Conservation (phyloP, 2,888 invertebrate species). For the Tanypteryx hageni region DNA sequence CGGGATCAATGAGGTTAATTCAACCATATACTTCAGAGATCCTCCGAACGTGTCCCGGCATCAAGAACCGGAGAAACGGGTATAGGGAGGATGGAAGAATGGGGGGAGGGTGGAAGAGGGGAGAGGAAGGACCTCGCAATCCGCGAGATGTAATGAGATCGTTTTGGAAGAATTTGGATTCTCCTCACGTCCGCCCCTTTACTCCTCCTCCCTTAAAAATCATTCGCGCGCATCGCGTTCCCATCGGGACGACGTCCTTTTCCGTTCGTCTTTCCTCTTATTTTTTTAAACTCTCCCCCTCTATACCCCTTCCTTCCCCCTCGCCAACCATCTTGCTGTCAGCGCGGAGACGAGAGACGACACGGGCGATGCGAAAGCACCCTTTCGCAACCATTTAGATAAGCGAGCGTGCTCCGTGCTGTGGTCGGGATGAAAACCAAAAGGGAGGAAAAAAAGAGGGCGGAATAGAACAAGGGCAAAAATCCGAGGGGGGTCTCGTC, state of each 20-base stretch:
- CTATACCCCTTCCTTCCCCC: not conserved
- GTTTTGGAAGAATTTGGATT: slow-evolving; percentile 58
- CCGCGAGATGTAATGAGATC: slow-evolving; percentile 61
- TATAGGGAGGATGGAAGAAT: too few relatives aligned
- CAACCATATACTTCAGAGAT: slow-evolving; percentile 63
- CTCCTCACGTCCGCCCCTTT: slow-evolving; percentile 34
- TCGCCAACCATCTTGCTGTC: too few relatives aligned
- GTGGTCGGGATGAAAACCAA: too few relatives aligned
- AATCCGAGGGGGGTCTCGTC: too few relatives aligned
- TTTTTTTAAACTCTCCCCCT: not conserved
- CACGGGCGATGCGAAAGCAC: not conserved
- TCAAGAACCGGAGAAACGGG: slow-evolving; percentile 24
- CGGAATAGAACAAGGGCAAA: too few relatives aligned
- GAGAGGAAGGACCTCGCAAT: slow-evolving; percentile 40
- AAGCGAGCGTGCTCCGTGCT: not conserved
- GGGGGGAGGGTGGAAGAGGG: not conserved
- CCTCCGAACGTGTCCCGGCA: slow-evolving; percentile 60
- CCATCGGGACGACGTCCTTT: slow-evolving; percentile 43
- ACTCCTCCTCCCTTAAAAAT: not conserved
- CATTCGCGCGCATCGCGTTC: slow-evolving; percentile 35
- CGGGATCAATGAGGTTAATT: slow-evolving; percentile 59
- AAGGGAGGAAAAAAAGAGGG: too few relatives aligned
- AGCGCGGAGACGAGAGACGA: not conserved
- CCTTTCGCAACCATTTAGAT: slow-evolving; percentile 6
- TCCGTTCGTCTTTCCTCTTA: slow-evolving; percentile 31